Evolutionary conservation across 2,888 invertebrate species (phyloP), one percentile per base, ranked within the genome.

Genomic region (Oscheius sp.): DNA sequence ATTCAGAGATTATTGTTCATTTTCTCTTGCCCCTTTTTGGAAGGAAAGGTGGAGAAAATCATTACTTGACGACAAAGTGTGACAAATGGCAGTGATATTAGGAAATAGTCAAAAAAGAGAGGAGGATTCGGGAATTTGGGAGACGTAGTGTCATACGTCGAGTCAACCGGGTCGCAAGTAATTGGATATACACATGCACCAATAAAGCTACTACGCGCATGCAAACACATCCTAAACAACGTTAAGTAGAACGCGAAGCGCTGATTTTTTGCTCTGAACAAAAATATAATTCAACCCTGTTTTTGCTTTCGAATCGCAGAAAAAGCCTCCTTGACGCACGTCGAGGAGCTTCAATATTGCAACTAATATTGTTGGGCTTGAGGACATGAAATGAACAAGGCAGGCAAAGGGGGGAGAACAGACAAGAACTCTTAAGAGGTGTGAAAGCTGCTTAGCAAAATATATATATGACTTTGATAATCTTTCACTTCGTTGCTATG

Each of bases 151-250:
- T 68, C 55, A 68, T 29, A 68, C 50, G 65, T 13, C 65, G 68
- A 68, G 53, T 68, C 53, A 68, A 68, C 68, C 55, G 68, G 68
- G 68, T 68, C 53, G 68, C 65, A 65, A 68, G 53, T 68, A 68
- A 68, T 68, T 68, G 68, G 68, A 68, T 68, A 68, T 68, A 68
- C 55, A 68, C 68, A 68, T 55, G 68, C 68, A 68, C 65, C 65
- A 48, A 65, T 55, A 53, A 55, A 55, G 68, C 68, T 55, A 68
- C 68, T 68, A 68, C 55, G 29, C 53, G 53, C 42, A 29, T 42
- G 55, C 53, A 35, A 68, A 55, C 53, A 63, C 47, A 48, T n/a
- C 63, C 47, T 48, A 47, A 42, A 60, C 29, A 60, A 37, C 11
- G 42, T 42, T 42, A 42, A 42, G 42, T 42, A 42, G 42, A 7